phyloP scores from a whole-genome alignment of 2,888 invertebrate genomes.

The Drosophila anomalata region DNA sequence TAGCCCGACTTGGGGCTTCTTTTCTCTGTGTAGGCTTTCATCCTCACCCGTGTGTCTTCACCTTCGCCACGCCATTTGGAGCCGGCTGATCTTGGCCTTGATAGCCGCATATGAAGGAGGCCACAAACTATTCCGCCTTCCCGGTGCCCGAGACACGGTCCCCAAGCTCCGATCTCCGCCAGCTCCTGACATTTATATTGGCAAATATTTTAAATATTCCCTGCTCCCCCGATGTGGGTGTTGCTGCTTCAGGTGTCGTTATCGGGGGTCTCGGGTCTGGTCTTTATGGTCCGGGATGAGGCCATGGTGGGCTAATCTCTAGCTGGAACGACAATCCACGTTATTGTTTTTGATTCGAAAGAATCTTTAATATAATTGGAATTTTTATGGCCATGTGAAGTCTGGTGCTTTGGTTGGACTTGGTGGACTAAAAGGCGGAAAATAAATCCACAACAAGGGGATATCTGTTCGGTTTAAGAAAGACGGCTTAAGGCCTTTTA shows the following conservation, averaged over 20 bases:
- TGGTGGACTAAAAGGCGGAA: not conserved
- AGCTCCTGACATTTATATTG: constrained; percentile 76
- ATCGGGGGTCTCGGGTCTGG: constrained; percentile 47
- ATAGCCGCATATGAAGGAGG: constrained; percentile 73
- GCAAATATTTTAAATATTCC: constrained; percentile 76
- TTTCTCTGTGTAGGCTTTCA: not conserved
- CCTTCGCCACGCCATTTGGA: constrained; percentile 48
- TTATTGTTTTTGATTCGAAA: constrained; percentile 36
- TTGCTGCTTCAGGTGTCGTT: constrained; percentile 45
- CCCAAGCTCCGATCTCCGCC: constrained; percentile 11
- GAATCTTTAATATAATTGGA: constrained; percentile 62
- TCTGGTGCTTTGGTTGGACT: not conserved
- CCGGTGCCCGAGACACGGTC: not conserved
- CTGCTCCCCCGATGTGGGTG: constrained; percentile 27
- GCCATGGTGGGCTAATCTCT: not conserved
- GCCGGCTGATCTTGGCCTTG: constrained; percentile 77
- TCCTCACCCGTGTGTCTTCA: constrained; percentile 1
- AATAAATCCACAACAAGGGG: no score
- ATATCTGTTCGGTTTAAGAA: no score
- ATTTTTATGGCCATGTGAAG: constrained; percentile 60
- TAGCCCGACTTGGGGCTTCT: not conserved
- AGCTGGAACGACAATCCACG: constrained; percentile 4
- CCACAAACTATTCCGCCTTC: constrained; percentile 33
- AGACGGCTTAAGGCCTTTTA: no score
- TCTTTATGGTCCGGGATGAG: constrained; percentile 24